Conservation (phyloP, 2,113 vertebrate species). For the Acanthochromis polyacanthus region DNA sequence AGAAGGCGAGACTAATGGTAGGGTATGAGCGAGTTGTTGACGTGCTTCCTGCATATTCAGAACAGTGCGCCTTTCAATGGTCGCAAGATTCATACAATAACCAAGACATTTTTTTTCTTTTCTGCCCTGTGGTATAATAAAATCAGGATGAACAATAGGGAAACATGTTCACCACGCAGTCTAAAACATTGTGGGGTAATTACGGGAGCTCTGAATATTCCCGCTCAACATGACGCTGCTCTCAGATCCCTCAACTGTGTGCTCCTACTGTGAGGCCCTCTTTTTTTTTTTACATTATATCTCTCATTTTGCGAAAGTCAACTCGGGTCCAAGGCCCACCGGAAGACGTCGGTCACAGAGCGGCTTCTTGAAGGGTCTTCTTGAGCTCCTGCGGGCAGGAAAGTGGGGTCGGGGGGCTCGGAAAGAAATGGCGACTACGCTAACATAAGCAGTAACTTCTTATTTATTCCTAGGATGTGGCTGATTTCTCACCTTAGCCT, state of each 20-base stretch:
- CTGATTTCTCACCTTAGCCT: too few relatives aligned
- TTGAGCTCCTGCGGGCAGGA: slow-evolving; percentile 31
- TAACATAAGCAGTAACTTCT: too few relatives aligned
- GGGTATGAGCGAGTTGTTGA: slow-evolving; percentile 80
- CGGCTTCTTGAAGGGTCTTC: slow-evolving; percentile 45
- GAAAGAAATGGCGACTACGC: background rate
- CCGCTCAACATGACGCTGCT: slow-evolving; percentile 55
- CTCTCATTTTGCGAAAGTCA: slow-evolving; percentile 67
- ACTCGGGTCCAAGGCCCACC: slow-evolving; percentile 49
- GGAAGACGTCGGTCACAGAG: slow-evolving; percentile 31
- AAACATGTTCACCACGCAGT: slow-evolving; percentile 54
- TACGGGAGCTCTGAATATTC: slow-evolving; percentile 56
- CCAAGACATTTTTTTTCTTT: slow-evolving; percentile 48
- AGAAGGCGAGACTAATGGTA: slow-evolving; percentile 81
- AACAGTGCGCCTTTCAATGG: slow-evolving; percentile 68
- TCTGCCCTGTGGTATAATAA: slow-evolving; percentile 45
- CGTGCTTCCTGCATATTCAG: slow-evolving; percentile 76
- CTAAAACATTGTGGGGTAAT: slow-evolving; percentile 66
- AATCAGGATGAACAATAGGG: slow-evolving; percentile 70
- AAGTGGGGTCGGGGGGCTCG: background rate
- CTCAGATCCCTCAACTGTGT: slow-evolving; percentile 32
- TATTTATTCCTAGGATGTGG: too few relatives aligned
- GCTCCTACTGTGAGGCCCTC: slow-evolving; percentile 38
- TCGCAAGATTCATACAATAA: slow-evolving; percentile 71
- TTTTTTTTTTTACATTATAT: slow-evolving; percentile 38